These are phyloP conservation scores for Nymphalis urticae DNA, from an alignment of 2,888 invertebrate species.

Conservation along the genomic window DNA sequence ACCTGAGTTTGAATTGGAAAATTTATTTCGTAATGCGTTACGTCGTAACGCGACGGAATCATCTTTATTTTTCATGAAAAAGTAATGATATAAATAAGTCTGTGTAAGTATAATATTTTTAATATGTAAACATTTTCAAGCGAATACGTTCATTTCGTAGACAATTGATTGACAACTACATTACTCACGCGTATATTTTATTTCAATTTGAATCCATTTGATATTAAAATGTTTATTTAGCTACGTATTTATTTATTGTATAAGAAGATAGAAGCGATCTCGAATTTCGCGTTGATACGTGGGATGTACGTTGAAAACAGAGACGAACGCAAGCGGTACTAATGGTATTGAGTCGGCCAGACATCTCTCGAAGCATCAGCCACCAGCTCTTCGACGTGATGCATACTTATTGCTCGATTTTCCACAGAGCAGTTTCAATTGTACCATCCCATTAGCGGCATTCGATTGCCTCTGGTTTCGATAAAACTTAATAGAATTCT, in stretches of 20 bases:
- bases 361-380: conserved; percentile 69
- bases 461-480: conserved; percentile 58
- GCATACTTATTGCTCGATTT: conserved; percentile 80
- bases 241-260: conserved; percentile 1
- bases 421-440: conserved; percentile 73
- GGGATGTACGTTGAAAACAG: conserved; percentile 24
- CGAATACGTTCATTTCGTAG: too few relatives aligned
- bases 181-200: too few relatives aligned
- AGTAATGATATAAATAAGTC: neutral
- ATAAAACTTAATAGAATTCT: conserved; percentile 55
- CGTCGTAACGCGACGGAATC: too few relatives aligned
- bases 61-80: neutral
- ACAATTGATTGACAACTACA: too few relatives aligned
- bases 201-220: too few relatives aligned
- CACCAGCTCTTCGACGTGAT: conserved; percentile 60
- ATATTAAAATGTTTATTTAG: neutral
- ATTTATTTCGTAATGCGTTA: too few relatives aligned
- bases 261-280: neutral
- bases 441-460: conserved; percentile 69
- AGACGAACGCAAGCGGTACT: conserved; percentile 42
- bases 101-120: too few relatives aligned
- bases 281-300: conserved; percentile 8
- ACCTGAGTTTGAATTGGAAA: neutral
- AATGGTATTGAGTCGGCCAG: conserved; percentile 60
- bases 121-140: too few relatives aligned